Percentiles rank a stretch among this genome's conserved stretches.
These are phyloP conservation scores for Hetaerina titia DNA, from an alignment of 2,888 invertebrate genomes.

Conservation along the genomic window DNA sequence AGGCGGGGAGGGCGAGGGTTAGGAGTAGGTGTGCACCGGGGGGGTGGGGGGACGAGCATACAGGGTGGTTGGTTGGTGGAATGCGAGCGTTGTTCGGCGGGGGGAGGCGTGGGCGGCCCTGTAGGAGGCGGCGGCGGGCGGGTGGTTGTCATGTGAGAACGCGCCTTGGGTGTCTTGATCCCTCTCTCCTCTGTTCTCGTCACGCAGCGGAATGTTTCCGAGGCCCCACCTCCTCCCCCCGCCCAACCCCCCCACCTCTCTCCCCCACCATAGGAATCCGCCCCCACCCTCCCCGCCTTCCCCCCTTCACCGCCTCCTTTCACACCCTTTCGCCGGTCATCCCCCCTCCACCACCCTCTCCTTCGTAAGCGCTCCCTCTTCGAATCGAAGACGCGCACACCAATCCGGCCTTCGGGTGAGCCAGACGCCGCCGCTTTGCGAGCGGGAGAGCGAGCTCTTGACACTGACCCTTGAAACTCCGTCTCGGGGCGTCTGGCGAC, in stretches of 20 bases:
- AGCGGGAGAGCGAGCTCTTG: no score
- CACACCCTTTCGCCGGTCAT: background rate
- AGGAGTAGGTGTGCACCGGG: background rate
- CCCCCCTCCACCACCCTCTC: no score
- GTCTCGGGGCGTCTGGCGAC: no score
- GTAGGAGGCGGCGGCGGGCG: background rate
- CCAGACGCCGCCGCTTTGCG: no score
- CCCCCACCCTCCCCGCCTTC: background rate
- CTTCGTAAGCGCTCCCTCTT: no score
- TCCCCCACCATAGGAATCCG: background rate
- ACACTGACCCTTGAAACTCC: no score
- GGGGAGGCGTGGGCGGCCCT: background rate
- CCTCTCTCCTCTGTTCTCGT: conserved; percentile 19
- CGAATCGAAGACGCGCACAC: no score
- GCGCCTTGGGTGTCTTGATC: background rate
- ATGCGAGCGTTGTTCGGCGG: background rate
- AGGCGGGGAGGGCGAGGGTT: background rate
- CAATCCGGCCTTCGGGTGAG: no score
- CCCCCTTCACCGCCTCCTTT: background rate
- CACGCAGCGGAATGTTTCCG: conserved; percentile 8
- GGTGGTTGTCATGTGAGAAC: background rate
- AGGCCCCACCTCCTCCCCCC: background rate
- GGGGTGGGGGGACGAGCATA: background rate
- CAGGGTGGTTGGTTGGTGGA: background rate
- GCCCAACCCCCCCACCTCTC: background rate